Base-by-base conservation (phyloP, 2,888 invertebrate species). In the Eudemis profundana region DNA sequence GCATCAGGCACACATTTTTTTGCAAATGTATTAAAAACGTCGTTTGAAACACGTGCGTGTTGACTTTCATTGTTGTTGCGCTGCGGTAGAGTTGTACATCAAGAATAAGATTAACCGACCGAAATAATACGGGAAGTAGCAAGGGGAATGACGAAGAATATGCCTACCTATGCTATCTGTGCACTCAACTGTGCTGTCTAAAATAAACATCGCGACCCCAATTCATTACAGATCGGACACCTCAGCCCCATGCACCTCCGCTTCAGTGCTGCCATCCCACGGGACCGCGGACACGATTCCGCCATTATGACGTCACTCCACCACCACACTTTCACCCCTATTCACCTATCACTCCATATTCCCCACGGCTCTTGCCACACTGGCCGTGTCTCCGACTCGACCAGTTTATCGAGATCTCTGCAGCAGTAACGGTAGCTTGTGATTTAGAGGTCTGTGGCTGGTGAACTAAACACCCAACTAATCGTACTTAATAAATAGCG, bases 301-400 rank as follows among this genome's bases (percentile, higher is more conserved):
- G 27, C 62, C 62, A 62, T 62, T 62, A 62, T 47, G 29, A 54
- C 47, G 54, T 62, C 62, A 54, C 54, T 14, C 4, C n/a, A n/a
- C 50, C 53, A 62, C 14, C 38, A 27, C n/a, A 47, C 7, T 38
- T 2, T 15, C 47, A 38, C 2, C 53, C 17, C 14, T 54, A 7
- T 3, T 3, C 1, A 3, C 12, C 4, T 19, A n/a, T 3, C 17
- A 2, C 14, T 5, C n/a, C 14, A 47, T 19, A 47, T 47, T 3
- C 3, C 8, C 0, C 10, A 36, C 44, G 15, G 40, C 1, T 53
- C 53, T 12, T 8, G 1, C n/a, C n/a, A 49, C 3, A 36, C n/a
- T 36, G 33, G 44, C 1, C 40, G 3, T 10, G 14, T 23, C 4
- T 5, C 12, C 14, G 1, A 14, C 4, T n/a, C 1, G 21, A 23